Base-by-base conservation (phyloP, 2,113 vertebrate species). In the Sylvia atricapilla region DNA sequence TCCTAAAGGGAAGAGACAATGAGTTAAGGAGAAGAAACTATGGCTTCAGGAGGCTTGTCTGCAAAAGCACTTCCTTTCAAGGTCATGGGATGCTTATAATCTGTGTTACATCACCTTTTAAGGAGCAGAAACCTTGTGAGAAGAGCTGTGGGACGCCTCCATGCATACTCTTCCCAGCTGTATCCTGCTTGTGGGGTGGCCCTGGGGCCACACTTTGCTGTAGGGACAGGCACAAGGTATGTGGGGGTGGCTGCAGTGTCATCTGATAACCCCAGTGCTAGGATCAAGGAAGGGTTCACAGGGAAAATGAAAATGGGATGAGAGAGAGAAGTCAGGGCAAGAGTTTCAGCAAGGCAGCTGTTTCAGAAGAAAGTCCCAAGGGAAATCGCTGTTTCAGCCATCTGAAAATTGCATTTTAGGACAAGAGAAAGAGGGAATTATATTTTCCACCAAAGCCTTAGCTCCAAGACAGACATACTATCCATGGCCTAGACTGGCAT, bases 1-100 rank as follows among this genome's bases (percentile, higher is more conserved):
- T 98, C 98, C 99, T 99, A 80, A 62, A 68, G 60, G 50, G 11
- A 49, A 2, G 12, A 93, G 43, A 91, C 13, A 33, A 28, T 6
- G 24, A 0, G 20, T 77, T 67, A 74, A 73, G 16, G 63, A 62
- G 46, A 92, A 22, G 52, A 79, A 93, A 63, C 23, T 35, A n/a
- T 23, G 27, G 28, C 35, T 55, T 7, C 0, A 2, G 73, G 55
- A 67, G 2, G 43, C 15, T 88, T 69, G 10, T 53, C 68, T 86
- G 55, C 28, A 62, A 84, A 86, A 63, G 44, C 39, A 90, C 5
- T 55, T 89, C 14, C 69, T 58, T 7, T 8, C 58, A 55, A 28
- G 9, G 5, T 35, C n/a, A 24, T 7, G 13, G 31, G n/a, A 33
- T 50, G 50, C 14, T 81, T 43, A 13, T 53, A 58, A 55, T 49